Evolutionary conservation across 2,888 invertebrate species (phyloP), one percentile per base, ranked within the genome.

Genomic region (Oegoconia quadripuncta): DNA sequence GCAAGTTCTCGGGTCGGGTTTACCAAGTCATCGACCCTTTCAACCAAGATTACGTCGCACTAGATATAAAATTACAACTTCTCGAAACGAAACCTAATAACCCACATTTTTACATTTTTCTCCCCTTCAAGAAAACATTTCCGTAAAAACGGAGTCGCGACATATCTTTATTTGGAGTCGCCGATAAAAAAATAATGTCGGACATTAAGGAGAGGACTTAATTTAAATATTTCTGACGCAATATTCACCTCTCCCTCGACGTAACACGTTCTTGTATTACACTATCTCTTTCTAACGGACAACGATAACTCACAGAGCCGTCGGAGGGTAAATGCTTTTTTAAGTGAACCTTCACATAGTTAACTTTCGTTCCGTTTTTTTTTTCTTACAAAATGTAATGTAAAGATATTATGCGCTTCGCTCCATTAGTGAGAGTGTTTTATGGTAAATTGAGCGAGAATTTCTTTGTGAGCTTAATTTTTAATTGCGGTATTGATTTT

Each of bases 141-240:
- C 55, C 40, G 38, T 42, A 48, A 47, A 52, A 48, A 46, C 46
- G 52, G 43, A 57, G 50, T 51, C 55, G 57, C 66, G 63, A 74
- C 78, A 75, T 76, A 81, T 84, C 79, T 83, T 67, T 79, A 79
- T 80, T 82, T 75, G 70, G 70, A 61, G 54, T 57, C 61, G 52
- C 71, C 77, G 82, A 84, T 84, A 86, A 86, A 86, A 84, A 86
- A 83, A 84, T 84, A 84, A 86, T 81, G 82, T 78, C 68, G 57
- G 37, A 82, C 83, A 82, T 84, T 82, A 81, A 74, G 71, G 73
- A 65, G 65, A 74, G 72, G 71, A 74, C 80, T 81, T 82, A 81
- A 84, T 86, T 86, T 84, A 81, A 84, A 86, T 84, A 83, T 82
- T 81, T 74, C 68, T 73, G 69, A 53, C 60, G 62, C 55, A 57